Conservation (phyloP, 1,140 invertebrate genomes). For the Aporrectodea caliginosa region DNA sequence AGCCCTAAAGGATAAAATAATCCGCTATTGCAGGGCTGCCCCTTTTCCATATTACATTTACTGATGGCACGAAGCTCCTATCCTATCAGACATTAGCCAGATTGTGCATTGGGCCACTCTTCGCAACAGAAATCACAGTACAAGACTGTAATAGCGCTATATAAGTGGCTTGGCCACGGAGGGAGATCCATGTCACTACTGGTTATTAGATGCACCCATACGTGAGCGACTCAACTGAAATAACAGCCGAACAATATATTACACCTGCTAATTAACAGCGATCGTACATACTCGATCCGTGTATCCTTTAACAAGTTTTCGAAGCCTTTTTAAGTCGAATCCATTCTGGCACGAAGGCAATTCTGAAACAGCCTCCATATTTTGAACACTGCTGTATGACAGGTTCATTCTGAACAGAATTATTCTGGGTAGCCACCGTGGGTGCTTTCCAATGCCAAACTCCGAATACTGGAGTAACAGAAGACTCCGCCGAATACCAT, state of each 20-base stretch:
- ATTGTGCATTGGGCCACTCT: neutral
- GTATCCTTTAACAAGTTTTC: neutral
- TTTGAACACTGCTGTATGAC: neutral
- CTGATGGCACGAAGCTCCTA: too few relatives aligned
- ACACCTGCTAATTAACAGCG: neutral
- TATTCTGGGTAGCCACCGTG: too few relatives aligned
- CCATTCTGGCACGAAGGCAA: neutral
- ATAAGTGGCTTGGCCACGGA: neutral
- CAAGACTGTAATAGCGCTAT: neutral
- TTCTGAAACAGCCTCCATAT: neutral
- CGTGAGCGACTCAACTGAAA: too few relatives aligned
- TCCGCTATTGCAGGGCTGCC: too few relatives aligned
- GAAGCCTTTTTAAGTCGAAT: neutral
- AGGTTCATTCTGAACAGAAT: too few relatives aligned
- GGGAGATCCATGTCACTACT: neutral
- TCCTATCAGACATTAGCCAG: too few relatives aligned
- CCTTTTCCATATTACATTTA: too few relatives aligned
- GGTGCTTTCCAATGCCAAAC: too few relatives aligned
- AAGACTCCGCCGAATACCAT: too few relatives aligned
- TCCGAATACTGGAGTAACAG: too few relatives aligned
- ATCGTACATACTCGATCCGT: neutral
- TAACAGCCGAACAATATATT: too few relatives aligned
- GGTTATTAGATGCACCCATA: neutral
- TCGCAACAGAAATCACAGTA: neutral
- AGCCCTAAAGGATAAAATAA: too few relatives aligned